Conservation (phyloP, 1,140 invertebrate species). For the Drosophila asahinai region DNA sequence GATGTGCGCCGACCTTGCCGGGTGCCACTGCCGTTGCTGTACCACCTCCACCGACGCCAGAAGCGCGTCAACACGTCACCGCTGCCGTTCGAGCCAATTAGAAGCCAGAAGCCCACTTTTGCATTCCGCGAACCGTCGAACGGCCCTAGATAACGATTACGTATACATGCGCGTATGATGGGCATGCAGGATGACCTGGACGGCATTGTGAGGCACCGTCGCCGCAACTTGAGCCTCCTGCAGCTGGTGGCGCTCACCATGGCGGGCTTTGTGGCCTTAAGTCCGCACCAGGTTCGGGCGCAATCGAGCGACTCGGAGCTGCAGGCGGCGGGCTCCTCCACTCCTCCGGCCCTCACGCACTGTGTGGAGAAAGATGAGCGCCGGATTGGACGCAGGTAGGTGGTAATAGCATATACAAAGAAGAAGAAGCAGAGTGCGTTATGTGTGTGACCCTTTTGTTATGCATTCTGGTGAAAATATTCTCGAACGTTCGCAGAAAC, state of each 20-base stretch:
- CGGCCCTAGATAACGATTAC: conserved; percentile 28
- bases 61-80: conserved; percentile 47
- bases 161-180: conserved; percentile 64
- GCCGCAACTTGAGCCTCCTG: conserved; percentile 56
- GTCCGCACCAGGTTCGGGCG: conserved; percentile 21
- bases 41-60: conserved; percentile 40
- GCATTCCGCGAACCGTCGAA: conserved; percentile 33
- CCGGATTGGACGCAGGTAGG: conserved; percentile 75
- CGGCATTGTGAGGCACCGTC: conserved; percentile 48
- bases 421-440: conserved; percentile 30
- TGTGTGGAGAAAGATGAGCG: conserved; percentile 72
- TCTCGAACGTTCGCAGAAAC: conserved; percentile 53
- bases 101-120: conserved; percentile 37
- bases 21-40: conserved; percentile 66
- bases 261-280: conserved; percentile 48
- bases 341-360: conserved; percentile 55
- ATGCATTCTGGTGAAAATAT: conserved; percentile 35
- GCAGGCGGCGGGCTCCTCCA: conserved; percentile 14
- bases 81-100: conserved; percentile 61
- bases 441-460: conserved; percentile 37
- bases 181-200: conserved; percentile 73
- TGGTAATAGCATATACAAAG: not conserved
- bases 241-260: conserved; percentile 72
- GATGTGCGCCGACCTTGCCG: conserved; percentile 67
- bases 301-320: conserved; percentile 33